Evolutionary conservation across 2,888 invertebrate genomes (phyloP).

Genomic region (Norana najaformis): DNA sequence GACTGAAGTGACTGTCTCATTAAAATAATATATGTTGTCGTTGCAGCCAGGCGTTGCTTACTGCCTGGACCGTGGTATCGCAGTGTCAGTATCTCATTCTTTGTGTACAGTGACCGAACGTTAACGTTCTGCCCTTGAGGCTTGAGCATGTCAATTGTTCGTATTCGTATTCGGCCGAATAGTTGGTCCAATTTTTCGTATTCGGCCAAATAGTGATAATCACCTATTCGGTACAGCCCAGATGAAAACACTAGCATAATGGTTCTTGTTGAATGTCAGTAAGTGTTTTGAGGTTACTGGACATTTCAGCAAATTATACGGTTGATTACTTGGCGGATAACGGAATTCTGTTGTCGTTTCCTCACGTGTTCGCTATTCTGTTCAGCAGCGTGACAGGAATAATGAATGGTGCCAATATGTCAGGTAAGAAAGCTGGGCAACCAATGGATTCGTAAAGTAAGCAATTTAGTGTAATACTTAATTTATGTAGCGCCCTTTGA

Average conservation of each 20-base stretch:
- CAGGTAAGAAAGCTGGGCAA: constrained; percentile 60
- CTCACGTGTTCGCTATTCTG: constrained; percentile 93
- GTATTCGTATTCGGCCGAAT: too few relatives aligned
- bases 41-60: too few relatives aligned
- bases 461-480: background rate
- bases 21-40: too few relatives aligned
- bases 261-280: background rate
- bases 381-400: constrained; percentile 98
- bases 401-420: constrained; percentile 99
- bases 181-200: too few relatives aligned
- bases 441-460: background rate
- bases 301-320: constrained; percentile 58
- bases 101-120: too few relatives aligned
- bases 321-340: constrained; percentile 74
- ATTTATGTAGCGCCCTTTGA: background rate
- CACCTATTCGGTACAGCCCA: too few relatives aligned
- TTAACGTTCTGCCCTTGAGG: too few relatives aligned
- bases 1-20: too few relatives aligned
- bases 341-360: constrained; percentile 81
- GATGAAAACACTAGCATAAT: background rate
- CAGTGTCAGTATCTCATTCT: too few relatives aligned
- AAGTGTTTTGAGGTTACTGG: background rate
- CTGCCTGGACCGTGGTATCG: too few relatives aligned
- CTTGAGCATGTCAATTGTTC: too few relatives aligned
- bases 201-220: too few relatives aligned